Evolutionary conservation across 2,113 vertebrate genomes (phyloP).

Genomic region (Entelurus aequoreus): DNA sequence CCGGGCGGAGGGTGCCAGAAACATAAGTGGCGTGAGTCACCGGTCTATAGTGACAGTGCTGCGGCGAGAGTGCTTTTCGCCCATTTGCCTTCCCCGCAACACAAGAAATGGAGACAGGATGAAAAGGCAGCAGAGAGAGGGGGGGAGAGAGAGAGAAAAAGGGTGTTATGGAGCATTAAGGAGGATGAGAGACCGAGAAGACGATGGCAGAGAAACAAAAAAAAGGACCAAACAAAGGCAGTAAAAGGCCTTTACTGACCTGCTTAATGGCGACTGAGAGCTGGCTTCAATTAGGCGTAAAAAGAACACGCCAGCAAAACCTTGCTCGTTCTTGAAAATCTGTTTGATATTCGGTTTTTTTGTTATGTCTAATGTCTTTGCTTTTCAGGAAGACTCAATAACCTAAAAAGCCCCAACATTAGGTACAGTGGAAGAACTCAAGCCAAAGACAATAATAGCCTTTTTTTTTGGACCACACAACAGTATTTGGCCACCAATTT

Average conservation of each 20-base stretch:
- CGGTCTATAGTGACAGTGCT: conserved; percentile 69
- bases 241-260: conserved; percentile 29
- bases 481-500: no score
- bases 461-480: no score
- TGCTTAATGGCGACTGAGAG: conserved; percentile 52
- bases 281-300: conserved; percentile 32
- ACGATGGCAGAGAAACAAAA: conserved; percentile 32
- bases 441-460: no score
- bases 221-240: conserved; percentile 2
- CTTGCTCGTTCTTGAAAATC: background rate
- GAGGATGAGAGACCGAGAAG: conserved; percentile 26
- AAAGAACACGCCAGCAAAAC: no score
- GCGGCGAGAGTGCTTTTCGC: conserved; percentile 67
- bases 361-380: background rate
- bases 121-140: conserved; percentile 38
- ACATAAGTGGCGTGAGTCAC: conserved; percentile 72
- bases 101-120: conserved; percentile 60
- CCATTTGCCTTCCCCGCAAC: conserved; percentile 58
- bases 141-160: conserved; percentile 19
- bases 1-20: conserved; percentile 59
- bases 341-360: background rate
- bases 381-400: background rate
- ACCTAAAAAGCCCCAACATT: background rate
- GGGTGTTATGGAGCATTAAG: conserved; percentile 49
- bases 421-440: background rate